These are phyloP conservation scores for Polyploca ridens DNA, from an alignment of 2,888 invertebrate species.

Conservation along the genomic window DNA sequence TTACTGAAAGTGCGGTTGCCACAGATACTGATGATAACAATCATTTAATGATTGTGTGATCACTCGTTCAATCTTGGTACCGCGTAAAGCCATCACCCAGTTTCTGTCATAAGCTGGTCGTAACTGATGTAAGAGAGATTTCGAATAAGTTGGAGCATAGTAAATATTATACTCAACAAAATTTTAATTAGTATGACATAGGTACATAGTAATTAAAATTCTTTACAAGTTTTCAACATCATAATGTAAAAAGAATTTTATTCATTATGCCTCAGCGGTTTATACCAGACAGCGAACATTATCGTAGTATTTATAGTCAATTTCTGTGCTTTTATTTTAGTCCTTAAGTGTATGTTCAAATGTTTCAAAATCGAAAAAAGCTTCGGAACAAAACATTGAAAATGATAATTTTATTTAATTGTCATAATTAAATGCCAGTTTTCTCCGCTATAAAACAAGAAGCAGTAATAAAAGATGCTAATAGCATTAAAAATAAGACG, in stretches of 20 bases:
- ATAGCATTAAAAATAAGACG: background rate
- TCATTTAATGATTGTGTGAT: background rate
- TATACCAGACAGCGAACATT: background rate
- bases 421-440: constrained; percentile 1
- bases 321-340: background rate
- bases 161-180: background rate
- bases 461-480: constrained; percentile 7
- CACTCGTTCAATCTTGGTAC: background rate
- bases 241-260: too few relatives aligned
- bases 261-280: too few relatives aligned
- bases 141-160: background rate
- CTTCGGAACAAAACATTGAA: background rate
- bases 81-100: constrained; percentile 3
- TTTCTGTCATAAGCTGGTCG: background rate
- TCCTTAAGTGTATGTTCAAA: background rate
- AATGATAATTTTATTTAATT: constrained; percentile 5
- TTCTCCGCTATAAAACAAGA: constrained; percentile 10
- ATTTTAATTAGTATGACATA: too few relatives aligned
- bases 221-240: background rate
- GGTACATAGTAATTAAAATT: too few relatives aligned
- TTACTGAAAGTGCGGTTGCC: constrained; percentile 9
- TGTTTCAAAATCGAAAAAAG: background rate
- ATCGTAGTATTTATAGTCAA: background rate
- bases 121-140: background rate
- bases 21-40: background rate